These are phyloP conservation scores for Ips typographus DNA, from an alignment of 1,140 invertebrate genomes.

Conservation along the genomic window DNA sequence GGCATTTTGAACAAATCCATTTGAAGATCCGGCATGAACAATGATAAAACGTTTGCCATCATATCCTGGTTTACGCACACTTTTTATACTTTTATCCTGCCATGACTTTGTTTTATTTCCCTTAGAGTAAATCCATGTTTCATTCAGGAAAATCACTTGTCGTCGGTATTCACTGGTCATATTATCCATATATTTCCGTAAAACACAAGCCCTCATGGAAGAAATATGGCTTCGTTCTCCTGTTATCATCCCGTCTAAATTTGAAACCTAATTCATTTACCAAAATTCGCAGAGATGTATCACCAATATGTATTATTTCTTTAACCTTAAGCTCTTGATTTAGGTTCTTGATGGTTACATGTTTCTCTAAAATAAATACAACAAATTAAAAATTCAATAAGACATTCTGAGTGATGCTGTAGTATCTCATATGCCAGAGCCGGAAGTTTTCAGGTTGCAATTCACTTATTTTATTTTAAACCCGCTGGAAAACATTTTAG, in stretches of 20 bases:
- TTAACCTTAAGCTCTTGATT: too few relatives aligned
- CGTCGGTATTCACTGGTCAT: background rate
- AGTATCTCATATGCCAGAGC: too few relatives aligned
- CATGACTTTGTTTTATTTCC: background rate
- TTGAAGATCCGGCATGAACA: constrained; percentile 37
- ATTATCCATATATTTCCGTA: background rate
- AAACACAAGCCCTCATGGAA: background rate
- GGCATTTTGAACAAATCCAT: constrained; percentile 41
- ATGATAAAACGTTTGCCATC: constrained; percentile 39
- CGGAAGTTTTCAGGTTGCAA: too few relatives aligned
- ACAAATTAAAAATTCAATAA: too few relatives aligned
- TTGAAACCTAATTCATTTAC: background rate
- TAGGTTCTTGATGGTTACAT: too few relatives aligned
- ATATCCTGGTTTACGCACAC: background rate
- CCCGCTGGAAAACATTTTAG: too few relatives aligned
- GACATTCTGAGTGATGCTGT: too few relatives aligned
- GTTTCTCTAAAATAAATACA: too few relatives aligned
- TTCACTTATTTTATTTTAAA: too few relatives aligned
- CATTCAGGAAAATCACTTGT: background rate
- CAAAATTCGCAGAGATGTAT: too few relatives aligned
- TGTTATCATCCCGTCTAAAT: background rate
- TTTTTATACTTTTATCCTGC: background rate
- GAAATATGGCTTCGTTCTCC: background rate
- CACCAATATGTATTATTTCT: too few relatives aligned
- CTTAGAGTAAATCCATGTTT: background rate